Evolutionary conservation across 2,888 invertebrate genomes (phyloP).

Genomic region (Hermaeophaga mercurialis): DNA sequence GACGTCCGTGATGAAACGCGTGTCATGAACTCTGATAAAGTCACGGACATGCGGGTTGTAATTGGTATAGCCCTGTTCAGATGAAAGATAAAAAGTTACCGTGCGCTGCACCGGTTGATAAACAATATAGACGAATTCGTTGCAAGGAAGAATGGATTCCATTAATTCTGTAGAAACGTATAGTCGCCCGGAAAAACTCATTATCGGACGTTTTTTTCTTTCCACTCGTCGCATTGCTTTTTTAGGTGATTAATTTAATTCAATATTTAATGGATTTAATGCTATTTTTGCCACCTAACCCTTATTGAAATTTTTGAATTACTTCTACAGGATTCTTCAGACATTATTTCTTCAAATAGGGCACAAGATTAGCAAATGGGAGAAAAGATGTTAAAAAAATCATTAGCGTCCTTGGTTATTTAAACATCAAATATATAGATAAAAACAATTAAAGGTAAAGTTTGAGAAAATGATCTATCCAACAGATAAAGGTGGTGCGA

Average conservation of each 20-base stretch:
- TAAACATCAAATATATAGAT: too few relatives aligned
- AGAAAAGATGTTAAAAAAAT: too few relatives aligned
- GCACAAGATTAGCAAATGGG: too few relatives aligned
- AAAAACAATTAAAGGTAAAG: too few relatives aligned
- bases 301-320: too few relatives aligned
- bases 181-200: constrained; percentile 20
- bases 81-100: constrained; percentile 30
- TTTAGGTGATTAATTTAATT: background rate
- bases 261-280: background rate
- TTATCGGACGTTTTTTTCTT: constrained; percentile 13
- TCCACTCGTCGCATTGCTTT: background rate
- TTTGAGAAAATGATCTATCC: too few relatives aligned
- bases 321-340: too few relatives aligned
- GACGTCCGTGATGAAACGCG: constrained; percentile 50
- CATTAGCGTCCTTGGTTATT: too few relatives aligned
- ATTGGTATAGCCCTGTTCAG: constrained; percentile 41
- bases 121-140: constrained; percentile 27
- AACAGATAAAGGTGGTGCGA: too few relatives aligned
- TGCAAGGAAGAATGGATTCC: constrained; percentile 24
- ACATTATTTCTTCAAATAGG: too few relatives aligned
- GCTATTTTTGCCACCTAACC: too few relatives aligned
- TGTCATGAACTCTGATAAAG: constrained; percentile 51
- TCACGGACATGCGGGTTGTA: constrained; percentile 51
- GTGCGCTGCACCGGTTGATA: constrained; percentile 25
- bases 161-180: constrained; percentile 22